These are phyloP conservation scores for Colostygia pectinataria DNA, from an alignment of 2,888 invertebrate species.

Conservation along the genomic window DNA sequence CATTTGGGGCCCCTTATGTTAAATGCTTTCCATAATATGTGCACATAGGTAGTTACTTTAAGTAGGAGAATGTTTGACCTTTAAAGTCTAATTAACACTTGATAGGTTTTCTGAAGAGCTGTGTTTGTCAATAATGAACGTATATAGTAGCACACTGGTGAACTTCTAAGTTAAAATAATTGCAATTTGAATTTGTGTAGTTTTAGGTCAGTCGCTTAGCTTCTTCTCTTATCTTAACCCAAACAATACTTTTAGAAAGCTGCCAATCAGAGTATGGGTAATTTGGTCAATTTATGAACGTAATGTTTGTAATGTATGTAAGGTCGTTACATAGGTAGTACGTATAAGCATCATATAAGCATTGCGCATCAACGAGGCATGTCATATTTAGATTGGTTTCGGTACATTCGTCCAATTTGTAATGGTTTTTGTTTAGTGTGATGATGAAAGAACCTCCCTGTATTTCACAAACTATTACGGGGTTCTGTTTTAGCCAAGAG, in stretches of 20 bases:
- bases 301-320: constrained; percentile 22
- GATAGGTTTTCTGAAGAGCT: no score
- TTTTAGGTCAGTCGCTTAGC: constrained; percentile 1
- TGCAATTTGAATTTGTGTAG: neutral
- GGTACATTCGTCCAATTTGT: constrained; percentile 19
- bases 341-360: constrained; percentile 17
- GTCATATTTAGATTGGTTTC: constrained; percentile 23
- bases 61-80: no score
- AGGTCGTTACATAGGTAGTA: constrained; percentile 7
- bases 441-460: neutral
- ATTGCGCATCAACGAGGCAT: constrained; percentile 24
- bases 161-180: no score
- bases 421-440: constrained; percentile 17
- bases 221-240: constrained; percentile 33
- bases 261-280: constrained; percentile 55
- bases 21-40: no score
- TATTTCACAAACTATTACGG: neutral
- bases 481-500: neutral
- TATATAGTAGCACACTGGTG: no score
- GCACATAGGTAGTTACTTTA: no score
- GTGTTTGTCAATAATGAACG: no score
- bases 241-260: constrained; percentile 61
- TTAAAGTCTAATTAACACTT: no score
- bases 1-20: neutral
- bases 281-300: constrained; percentile 58